These are phyloP conservation scores for Salticus scenicus DNA, from an alignment of 2,888 invertebrate genomes.

Conservation along the genomic window DNA sequence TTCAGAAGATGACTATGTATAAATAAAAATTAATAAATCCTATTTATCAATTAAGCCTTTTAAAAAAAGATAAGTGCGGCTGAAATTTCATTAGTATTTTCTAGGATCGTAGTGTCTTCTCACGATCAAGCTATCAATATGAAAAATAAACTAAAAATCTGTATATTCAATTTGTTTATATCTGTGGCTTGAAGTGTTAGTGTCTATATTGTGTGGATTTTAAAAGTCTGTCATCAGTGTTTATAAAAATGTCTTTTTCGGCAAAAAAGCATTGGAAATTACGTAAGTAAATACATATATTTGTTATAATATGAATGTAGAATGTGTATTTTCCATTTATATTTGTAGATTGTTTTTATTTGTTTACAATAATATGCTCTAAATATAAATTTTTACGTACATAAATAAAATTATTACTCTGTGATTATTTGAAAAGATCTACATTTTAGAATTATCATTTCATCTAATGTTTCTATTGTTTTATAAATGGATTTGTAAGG, in stretches of 20 bases:
- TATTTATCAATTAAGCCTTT: background rate
- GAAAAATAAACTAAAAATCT: background rate
- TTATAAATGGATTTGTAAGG: too few relatives aligned
- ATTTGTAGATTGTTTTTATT: background rate
- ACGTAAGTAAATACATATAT: conserved; percentile 62
- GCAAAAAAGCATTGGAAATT: conserved; percentile 64
- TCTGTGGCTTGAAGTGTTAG: background rate
- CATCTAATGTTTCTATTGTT: too few relatives aligned
- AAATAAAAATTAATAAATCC: background rate
- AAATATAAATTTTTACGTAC: too few relatives aligned
- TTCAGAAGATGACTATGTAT: background rate
- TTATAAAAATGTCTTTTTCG: conserved; percentile 42
- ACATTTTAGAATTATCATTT: too few relatives aligned
- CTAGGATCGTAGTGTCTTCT: background rate
- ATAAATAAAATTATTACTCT: too few relatives aligned
- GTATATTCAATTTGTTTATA: background rate
- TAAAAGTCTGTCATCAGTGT: background rate
- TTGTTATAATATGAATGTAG: background rate
- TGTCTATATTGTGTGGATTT: background rate
- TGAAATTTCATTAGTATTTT: background rate
- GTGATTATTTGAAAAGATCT: too few relatives aligned
- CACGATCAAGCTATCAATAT: background rate
- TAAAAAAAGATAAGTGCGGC: background rate
- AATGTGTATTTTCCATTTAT: background rate
- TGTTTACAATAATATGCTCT: too few relatives aligned